These are phyloP conservation scores for Chloropsis cyanopogon DNA, from an alignment of 2,113 vertebrate genomes.

Conservation along the genomic window DNA sequence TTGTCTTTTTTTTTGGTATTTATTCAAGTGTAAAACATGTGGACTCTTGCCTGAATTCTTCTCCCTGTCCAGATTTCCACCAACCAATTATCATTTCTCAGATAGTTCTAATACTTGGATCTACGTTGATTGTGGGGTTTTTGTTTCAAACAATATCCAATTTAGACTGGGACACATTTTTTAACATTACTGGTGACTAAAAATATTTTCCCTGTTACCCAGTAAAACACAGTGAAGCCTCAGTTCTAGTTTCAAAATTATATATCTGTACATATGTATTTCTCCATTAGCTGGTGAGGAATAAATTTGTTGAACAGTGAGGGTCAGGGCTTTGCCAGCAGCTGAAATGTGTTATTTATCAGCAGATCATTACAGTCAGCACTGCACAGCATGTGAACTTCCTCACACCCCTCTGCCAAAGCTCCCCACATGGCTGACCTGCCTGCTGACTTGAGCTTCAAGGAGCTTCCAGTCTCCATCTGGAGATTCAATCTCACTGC, in stretches of 20 bases:
- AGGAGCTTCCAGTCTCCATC: slow-evolving; percentile 10
- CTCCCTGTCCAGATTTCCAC: slow-evolving; percentile 24
- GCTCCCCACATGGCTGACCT: slow-evolving; percentile 17
- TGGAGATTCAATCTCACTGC: background rate
- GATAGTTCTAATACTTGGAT: slow-evolving; percentile 41
- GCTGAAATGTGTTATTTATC: slow-evolving; percentile 56
- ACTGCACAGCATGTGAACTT: slow-evolving; percentile 34
- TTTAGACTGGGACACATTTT: background rate
- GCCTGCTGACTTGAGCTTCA: background rate
- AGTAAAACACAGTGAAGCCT: background rate
- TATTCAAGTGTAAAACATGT: slow-evolving; percentile 48
- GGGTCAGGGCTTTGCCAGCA: background rate
- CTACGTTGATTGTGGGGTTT: background rate
- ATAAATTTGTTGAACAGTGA: slow-evolving; percentile 5
- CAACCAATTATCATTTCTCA: slow-evolving; percentile 40
- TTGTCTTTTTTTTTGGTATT: slow-evolving; percentile 31
- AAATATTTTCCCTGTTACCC: background rate
- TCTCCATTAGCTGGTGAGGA: background rate
- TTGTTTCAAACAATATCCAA: background rate
- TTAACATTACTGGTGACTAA: background rate
- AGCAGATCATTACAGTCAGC: slow-evolving; percentile 25
- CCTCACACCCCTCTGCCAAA: slow-evolving; percentile 16
- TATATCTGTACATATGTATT: background rate
- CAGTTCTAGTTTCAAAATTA: background rate
- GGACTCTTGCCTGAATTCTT: slow-evolving; percentile 4